Evolutionary conservation across 2,113 vertebrate species (phyloP).

Genomic region (Heterochromis multidens): DNA sequence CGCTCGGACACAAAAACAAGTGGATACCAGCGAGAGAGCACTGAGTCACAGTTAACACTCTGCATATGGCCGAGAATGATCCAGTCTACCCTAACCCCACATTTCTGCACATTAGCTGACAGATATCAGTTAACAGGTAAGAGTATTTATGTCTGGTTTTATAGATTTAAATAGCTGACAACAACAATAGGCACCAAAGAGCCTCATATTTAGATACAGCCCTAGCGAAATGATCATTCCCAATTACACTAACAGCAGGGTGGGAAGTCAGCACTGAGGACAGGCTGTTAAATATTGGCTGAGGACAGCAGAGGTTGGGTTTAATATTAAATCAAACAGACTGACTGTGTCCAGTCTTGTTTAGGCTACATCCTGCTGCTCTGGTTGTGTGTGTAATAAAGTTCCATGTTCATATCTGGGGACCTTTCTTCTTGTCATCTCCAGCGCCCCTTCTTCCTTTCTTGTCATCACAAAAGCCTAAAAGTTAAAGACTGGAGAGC

Average conservation of each 20-base stretch:
- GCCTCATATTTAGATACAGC: neutral
- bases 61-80: neutral
- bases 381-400: neutral
- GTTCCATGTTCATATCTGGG: neutral
- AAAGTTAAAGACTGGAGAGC: neutral
- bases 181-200: neutral
- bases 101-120: neutral
- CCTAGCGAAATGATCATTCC: neutral
- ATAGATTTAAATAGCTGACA: neutral
- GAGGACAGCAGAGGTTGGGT: neutral
- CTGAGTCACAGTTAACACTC: neutral
- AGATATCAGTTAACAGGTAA: neutral
- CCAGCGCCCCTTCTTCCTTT: neutral
- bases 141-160: neutral
- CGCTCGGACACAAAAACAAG: neutral
- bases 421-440: neutral
- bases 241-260: neutral
- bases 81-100: neutral
- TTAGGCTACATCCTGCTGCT: neutral
- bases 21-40: neutral
- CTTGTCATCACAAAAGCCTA: neutral
- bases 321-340: slow-evolving; percentile 21
- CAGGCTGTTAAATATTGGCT: slow-evolving; percentile 17
- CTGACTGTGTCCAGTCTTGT: neutral
- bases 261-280: neutral